Evolutionary conservation across 2,888 invertebrate species (phyloP).

Genomic region (Pogonocherus hispidulus): DNA sequence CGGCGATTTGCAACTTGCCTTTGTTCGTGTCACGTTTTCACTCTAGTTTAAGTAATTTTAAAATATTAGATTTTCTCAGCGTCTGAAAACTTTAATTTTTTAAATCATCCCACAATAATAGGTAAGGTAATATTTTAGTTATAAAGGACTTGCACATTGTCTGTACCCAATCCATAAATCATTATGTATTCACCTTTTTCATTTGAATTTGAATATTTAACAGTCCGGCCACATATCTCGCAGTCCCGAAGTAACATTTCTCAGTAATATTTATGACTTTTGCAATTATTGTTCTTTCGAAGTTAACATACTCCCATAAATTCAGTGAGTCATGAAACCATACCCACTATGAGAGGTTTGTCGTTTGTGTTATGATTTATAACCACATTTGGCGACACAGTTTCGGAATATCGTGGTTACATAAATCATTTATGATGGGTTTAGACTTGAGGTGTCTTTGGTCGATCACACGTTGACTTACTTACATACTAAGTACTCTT

Average conservation of each 20-base stretch:
- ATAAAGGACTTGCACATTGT: too few relatives aligned
- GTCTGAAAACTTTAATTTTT: too few relatives aligned
- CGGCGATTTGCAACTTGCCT: too few relatives aligned
- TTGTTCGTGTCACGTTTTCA: too few relatives aligned
- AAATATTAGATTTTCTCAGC: too few relatives aligned
- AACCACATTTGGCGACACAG: constrained; percentile 15
- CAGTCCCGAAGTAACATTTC: background rate
- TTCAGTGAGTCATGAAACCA: constrained; percentile 26
- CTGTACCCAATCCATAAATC: too few relatives aligned
- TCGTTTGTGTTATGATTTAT: constrained; percentile 26
- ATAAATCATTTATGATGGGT: background rate
- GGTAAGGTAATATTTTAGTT: too few relatives aligned
- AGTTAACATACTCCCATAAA: constrained; percentile 12
- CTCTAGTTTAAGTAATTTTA: too few relatives aligned
- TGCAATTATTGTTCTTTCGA: constrained; percentile 24
- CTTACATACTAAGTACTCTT: too few relatives aligned
- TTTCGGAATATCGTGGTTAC: background rate
- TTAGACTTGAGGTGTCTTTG: background rate
- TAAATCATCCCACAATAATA: too few relatives aligned
- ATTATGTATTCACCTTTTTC: background rate
- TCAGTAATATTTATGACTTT: constrained; percentile 25
- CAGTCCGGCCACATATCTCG: background rate
- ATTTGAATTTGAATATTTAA: constrained; percentile 7
- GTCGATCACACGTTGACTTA: background rate
- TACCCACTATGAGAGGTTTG: constrained; percentile 5